phyloP scores from a whole-genome alignment of 1,140 invertebrate species.

The Pentalonia nigronervosa region DNA sequence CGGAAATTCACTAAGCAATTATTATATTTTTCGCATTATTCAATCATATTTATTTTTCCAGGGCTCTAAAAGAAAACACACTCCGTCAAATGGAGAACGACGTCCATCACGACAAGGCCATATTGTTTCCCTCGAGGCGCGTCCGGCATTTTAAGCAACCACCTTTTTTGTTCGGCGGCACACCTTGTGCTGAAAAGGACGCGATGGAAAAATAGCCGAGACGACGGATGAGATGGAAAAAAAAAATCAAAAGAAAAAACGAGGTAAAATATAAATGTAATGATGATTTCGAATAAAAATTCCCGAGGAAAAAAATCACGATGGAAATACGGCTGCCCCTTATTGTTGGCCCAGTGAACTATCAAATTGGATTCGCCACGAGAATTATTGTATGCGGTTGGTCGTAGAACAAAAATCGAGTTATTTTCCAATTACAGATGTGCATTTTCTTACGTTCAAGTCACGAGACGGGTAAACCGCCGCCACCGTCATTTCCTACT shows the following conservation, averaged over 20 bases:
- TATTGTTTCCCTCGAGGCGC: not conserved
- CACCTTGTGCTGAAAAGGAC: not conserved
- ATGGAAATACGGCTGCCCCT: not conserved
- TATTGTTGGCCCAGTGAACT: constrained; percentile 47
- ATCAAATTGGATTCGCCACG: constrained; percentile 49
- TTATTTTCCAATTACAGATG: constrained; percentile 53
- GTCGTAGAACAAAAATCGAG: constrained; percentile 40
- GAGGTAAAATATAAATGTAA: constrained; percentile 38
- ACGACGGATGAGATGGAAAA: not conserved
- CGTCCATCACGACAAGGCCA: constrained; percentile 12
- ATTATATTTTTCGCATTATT: not conserved
- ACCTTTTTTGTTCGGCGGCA: not conserved
- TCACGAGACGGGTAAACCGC: not conserved
- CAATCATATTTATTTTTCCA: constrained; percentile 17
- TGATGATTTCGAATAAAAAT: constrained; percentile 43
- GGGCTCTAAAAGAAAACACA: constrained; percentile 15
- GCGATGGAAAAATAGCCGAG: not conserved
- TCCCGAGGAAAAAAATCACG: constrained; percentile 1
- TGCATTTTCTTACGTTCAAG: constrained; percentile 19
- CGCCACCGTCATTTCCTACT: not conserved
- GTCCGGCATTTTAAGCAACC: constrained; percentile 35
- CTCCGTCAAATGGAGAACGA: constrained; percentile 8
- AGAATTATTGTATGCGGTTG: constrained; percentile 26
- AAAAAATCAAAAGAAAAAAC: not conserved
- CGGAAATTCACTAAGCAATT: not conserved